Evolutionary conservation across 2,888 invertebrate genomes (phyloP).

Genomic region (Ryuthela nishihirai): DNA sequence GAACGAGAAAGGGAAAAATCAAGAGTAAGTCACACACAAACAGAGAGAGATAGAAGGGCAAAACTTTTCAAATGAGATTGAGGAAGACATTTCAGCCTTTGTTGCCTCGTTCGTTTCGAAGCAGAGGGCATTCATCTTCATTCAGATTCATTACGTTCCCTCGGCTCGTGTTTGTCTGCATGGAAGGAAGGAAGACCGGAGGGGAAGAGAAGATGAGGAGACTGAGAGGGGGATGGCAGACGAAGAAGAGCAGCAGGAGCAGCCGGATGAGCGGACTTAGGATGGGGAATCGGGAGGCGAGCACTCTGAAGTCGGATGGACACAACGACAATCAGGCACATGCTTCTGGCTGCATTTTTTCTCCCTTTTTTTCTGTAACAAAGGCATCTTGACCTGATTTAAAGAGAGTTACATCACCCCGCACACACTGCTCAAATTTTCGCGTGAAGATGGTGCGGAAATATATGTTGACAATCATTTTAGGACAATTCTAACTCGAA

Average conservation of each 20-base stretch:
- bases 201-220: not conserved
- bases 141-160: conserved; percentile 25
- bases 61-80: conserved; percentile 36
- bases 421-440: too few species aligned
- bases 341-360: too few species aligned
- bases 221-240: conserved; percentile 1
- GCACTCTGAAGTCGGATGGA: not conserved
- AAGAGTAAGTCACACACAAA: not conserved
- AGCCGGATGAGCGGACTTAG: conserved; percentile 19
- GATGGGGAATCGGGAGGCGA: conserved; percentile 10
- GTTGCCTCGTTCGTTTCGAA: conserved; percentile 24
- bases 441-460: too few species aligned
- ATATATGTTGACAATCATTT: too few species aligned
- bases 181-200: conserved; percentile 22
- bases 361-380: too few species aligned
- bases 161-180: conserved; percentile 27
- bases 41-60: conserved; percentile 5
- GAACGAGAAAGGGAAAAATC: conserved; percentile 2
- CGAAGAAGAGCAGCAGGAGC: conserved; percentile 5
- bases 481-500: too few species aligned
- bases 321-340: conserved; percentile 7
- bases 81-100: conserved; percentile 23
- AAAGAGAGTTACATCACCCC: too few species aligned
- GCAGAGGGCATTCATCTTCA: conserved; percentile 34
- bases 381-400: too few species aligned